These are phyloP conservation scores for Leptodactylus fallax DNA, from an alignment of 2,797 vertebrate species.

Conservation along the genomic window DNA sequence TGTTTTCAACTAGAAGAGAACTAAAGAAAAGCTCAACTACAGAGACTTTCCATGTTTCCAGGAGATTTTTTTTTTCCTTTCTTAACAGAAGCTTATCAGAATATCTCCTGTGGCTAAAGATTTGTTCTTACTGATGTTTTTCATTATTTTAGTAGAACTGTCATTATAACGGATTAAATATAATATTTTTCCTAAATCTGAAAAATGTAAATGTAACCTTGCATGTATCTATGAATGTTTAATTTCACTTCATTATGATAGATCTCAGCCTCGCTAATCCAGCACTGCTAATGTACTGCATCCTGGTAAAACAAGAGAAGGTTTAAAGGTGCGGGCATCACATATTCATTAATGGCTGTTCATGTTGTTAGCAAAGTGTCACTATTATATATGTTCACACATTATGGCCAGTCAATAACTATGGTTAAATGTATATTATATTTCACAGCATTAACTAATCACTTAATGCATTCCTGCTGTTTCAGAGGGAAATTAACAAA, in stretches of 20 bases:
- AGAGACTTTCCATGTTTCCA: constrained; percentile 3
- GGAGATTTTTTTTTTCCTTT: constrained; percentile 36
- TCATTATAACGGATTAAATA: constrained; percentile 52
- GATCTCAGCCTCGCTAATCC: constrained; percentile 17
- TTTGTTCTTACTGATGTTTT: constrained; percentile 55
- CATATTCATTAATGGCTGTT: constrained; percentile 9
- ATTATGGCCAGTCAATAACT: neutral
- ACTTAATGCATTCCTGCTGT: no score
- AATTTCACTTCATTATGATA: constrained; percentile 40
- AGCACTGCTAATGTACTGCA: constrained; percentile 1
- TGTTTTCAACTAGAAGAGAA: constrained; percentile 43
- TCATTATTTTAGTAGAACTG: constrained; percentile 48
- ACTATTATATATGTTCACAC: neutral
- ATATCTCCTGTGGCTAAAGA: constrained; percentile 57
- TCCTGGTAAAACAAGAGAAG: constrained; percentile 10
- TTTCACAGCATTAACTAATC: neutral
- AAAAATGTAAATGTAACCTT: constrained; percentile 43
- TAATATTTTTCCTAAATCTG: constrained; percentile 42
- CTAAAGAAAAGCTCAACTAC: constrained; percentile 36
- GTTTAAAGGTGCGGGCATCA: neutral
- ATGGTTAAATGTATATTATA: neutral
- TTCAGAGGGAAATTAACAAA: no score
- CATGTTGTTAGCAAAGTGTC: neutral
- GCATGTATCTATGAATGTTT: constrained; percentile 47
- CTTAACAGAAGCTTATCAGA: constrained; percentile 46